phyloP scores from a whole-genome alignment of 2,113 vertebrate genomes.

The Callipepla squamata region DNA sequence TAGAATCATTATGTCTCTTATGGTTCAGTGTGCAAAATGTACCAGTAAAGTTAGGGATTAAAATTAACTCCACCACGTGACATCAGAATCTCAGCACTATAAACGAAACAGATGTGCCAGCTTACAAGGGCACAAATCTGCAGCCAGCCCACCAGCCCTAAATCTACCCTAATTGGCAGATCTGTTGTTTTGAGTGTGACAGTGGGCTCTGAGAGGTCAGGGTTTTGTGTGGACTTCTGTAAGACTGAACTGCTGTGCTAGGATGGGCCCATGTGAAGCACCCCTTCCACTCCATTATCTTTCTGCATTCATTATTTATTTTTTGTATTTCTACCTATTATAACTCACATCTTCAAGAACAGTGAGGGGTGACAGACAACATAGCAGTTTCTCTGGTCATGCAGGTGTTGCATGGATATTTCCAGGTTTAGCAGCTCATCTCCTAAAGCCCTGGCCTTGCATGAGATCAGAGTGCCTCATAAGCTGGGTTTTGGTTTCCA shows the following conservation, averaged over 20 bases:
- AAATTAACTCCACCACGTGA: neutral
- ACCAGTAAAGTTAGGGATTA: neutral
- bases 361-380: neutral
- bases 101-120: neutral
- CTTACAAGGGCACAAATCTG: constrained; percentile 1
- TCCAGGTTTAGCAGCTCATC: neutral
- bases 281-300: fast-evolving
- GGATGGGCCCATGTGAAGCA: neutral
- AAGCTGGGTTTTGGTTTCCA: neutral
- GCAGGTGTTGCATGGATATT: neutral
- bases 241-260: neutral
- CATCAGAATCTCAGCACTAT: constrained; percentile 1
- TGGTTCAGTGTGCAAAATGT: neutral
- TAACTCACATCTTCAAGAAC: neutral
- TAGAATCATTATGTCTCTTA: neutral
- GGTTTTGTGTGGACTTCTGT: neutral
- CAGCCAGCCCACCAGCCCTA: neutral
- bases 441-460: neutral
- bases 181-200: neutral
- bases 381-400: neutral
- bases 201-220: fast-evolving
- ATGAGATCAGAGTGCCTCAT: neutral
- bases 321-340: neutral
- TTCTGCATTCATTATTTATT: neutral
- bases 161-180: neutral